Percentiles rank a stretch among this genome's conserved stretches.
These are phyloP conservation scores for Coregonus suidteri DNA, from an alignment of 2,797 vertebrate species.

Conservation along the genomic window DNA sequence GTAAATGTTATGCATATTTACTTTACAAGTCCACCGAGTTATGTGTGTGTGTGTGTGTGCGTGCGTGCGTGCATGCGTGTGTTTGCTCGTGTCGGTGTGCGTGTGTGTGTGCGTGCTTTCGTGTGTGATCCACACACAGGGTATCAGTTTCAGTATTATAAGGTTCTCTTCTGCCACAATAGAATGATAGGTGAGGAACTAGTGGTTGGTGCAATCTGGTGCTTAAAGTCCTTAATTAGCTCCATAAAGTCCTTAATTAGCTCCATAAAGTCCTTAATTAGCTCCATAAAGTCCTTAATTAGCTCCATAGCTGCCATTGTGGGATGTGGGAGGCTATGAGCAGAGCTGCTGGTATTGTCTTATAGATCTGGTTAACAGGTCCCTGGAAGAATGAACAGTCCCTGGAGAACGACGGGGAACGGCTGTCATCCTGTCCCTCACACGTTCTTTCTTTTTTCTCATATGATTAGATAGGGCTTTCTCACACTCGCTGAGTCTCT, in stretches of 20 bases:
- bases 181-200: not conserved
- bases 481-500: not conserved
- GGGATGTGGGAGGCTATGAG: not conserved
- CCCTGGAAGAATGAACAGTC: constrained; percentile 36
- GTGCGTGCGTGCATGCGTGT: no score
- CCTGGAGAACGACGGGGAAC: constrained; percentile 30
- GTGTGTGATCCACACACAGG: not conserved
- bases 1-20: constrained; percentile 47
- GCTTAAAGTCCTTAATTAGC: constrained; percentile 34
- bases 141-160: not conserved
- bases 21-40: constrained; percentile 32
- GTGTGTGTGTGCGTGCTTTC: no score
- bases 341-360: constrained; percentile 19
- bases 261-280: no score
- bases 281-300: no score
- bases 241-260: no score
- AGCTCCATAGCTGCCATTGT: no score
- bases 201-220: constrained; percentile 36
- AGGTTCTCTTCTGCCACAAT: constrained; percentile 14
- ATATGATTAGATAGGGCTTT: not conserved
- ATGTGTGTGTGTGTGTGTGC: no score
- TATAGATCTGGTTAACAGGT: constrained; percentile 51
- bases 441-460: not conserved
- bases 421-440: constrained; percentile 26
- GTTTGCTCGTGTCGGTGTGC: not conserved